Conservation (phyloP, 2,888 invertebrate species). For the Prostheceraeus crozeri region DNA sequence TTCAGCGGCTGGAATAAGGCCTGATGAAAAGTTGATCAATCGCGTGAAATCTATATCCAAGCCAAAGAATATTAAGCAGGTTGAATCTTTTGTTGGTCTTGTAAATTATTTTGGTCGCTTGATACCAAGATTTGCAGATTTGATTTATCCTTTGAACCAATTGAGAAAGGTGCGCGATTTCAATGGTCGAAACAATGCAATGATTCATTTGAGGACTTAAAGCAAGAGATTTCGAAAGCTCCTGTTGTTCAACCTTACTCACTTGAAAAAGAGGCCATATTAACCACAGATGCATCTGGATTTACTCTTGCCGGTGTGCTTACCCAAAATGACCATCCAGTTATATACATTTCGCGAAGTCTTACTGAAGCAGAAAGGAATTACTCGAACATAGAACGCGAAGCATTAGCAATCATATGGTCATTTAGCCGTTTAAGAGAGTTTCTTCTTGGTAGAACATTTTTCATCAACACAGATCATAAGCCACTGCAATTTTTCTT, state of each 20-base stretch:
- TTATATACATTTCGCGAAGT: conserved; percentile 33
- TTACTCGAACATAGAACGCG: conserved; percentile 35
- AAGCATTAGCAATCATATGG: conserved; percentile 35
- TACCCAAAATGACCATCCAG: conserved; percentile 35
- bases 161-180: not conserved
- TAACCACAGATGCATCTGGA: conserved; percentile 35
- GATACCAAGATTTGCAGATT: conserved; percentile 29
- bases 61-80: conserved; percentile 31
- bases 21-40: conserved; percentile 30
- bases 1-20: conserved; percentile 30
- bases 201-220: conserved; percentile 26
- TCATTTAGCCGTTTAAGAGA: conserved; percentile 28
- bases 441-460: conserved; percentile 30
- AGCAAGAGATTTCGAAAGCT: conserved; percentile 10
- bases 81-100: conserved; percentile 31
- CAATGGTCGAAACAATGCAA: conserved; percentile 24
- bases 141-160: conserved; percentile 25
- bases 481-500: conserved; percentile 29
- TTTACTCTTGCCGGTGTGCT: conserved; percentile 16
- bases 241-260: conserved; percentile 35
- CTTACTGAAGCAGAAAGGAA: conserved; percentile 32
- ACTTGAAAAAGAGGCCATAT: conserved; percentile 14
- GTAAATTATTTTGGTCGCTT: conserved; percentile 18
- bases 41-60: not conserved
- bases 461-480: conserved; percentile 27